Evolutionary conservation across 2,113 vertebrate genomes (phyloP).

Genomic region (Tupaia tana): DNA sequence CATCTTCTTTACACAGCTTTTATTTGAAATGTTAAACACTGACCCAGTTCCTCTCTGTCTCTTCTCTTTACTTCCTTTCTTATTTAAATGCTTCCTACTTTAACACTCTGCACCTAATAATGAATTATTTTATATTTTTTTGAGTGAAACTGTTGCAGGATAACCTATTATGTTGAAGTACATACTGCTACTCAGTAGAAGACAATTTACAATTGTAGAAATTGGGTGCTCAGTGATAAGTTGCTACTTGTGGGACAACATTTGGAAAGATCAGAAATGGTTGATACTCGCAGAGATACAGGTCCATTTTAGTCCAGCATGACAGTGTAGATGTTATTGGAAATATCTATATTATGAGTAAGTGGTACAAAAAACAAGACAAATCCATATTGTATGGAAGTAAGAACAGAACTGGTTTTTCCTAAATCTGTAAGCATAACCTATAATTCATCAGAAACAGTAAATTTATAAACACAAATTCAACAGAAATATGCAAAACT

Average conservation of each 20-base stretch:
- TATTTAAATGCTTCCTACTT: background rate
- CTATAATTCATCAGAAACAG: constrained; percentile 19
- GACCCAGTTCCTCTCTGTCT: background rate
- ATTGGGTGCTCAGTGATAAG: background rate
- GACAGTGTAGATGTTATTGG: background rate
- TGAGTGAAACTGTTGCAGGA: background rate
- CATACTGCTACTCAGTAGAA: background rate
- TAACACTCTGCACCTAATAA: background rate
- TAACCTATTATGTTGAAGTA: background rate
- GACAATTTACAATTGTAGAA: background rate
- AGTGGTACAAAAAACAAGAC: background rate
- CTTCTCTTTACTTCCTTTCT: background rate
- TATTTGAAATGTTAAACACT: background rate
- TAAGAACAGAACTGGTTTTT: constrained; percentile 24
- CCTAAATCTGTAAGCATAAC: background rate
- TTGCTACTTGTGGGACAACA: background rate
- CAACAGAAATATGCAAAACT: constrained; percentile 62
- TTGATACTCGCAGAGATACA: background rate
- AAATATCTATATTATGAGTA: background rate
- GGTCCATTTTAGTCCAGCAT: background rate
- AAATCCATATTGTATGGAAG: background rate
- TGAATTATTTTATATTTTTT: background rate
- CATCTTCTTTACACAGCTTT: background rate
- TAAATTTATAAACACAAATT: constrained; percentile 46
- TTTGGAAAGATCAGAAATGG: background rate